Percentiles rank a stretch among this genome's conserved stretches.
Conservation (phyloP, 37 sponge, comb jelly and placozoan species). For the Ianthella basta region DNA sequence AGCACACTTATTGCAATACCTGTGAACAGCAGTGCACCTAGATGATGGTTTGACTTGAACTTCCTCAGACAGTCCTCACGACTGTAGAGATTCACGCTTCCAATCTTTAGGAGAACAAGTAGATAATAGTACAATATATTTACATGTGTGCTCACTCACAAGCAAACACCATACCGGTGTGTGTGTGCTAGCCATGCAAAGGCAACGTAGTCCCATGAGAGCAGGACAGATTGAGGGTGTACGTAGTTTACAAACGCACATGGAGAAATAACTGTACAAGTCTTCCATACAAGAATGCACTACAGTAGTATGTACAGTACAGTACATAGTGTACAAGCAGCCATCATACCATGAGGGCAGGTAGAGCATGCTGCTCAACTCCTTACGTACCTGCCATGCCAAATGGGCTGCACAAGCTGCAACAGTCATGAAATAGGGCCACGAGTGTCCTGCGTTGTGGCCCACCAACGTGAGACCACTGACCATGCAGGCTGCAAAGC, state of each 20-base stretch:
- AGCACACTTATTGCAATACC: slow-evolving; percentile 42
- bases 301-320: not conserved
- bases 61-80: slow-evolving; percentile 46
- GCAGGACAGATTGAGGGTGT: too few species aligned
- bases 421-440: slow-evolving; percentile 51
- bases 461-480: slow-evolving; percentile 31
- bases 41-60: slow-evolving; percentile 46
- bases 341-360: not conserved
- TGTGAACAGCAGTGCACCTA: slow-evolving; percentile 51
- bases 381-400: slow-evolving; percentile 41
- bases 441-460: slow-evolving; percentile 9
- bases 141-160: too few species aligned
- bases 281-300: too few species aligned
- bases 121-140: not conserved
- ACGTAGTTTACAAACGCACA: too few species aligned
- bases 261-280: too few species aligned
- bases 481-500: slow-evolving; percentile 37
- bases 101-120: slow-evolving; percentile 29
- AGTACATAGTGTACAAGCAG: not conserved
- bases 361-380: not conserved
- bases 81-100: slow-evolving; percentile 45
- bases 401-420: slow-evolving; percentile 9
- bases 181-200: too few species aligned
- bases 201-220: too few species aligned
- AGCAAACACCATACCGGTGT: too few species aligned